Evolutionary conservation across 1,140 invertebrate species (phyloP), one percentile per base, ranked within the genome.

Genomic region (Melanaphis sacchari): DNA sequence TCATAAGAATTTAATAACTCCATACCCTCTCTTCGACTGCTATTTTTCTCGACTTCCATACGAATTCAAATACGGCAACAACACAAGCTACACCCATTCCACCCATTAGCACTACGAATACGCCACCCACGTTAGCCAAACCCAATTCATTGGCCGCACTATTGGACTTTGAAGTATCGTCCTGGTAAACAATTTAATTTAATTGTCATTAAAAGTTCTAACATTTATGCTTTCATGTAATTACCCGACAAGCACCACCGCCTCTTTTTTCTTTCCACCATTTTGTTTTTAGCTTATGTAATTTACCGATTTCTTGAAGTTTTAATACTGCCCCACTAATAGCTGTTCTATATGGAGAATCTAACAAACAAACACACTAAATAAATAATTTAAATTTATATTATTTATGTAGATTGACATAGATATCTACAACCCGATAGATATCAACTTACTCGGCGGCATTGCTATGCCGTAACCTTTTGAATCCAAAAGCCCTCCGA

Each of bases 391-490:
- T 84, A 2, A 41, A 84, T 84, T 66, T 15, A 66, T n/a, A 66
- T 3, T 31, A 66, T 66, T 66, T n/a, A 66, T 66, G 31, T 66
- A n/a, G 11, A 31, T 31, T 31, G 26, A 59, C 0, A 31, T 31
- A 46, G 3, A 9, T n/a, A 43, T 11, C 24, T n/a, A 46, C 18
- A 36, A 49, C 6, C 26, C 6, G n/a, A 59, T 43, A 6, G n/a
- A 59, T 91, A 41, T 59, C 9, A 41, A 96, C 96, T 96, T 96
- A 98, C 98, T 98, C 94, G 98, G 98, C 76, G 98, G 98, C 96
- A 98, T 97, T n/a, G 98, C 98, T 93, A 99, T 98, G 85, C 98
- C 98, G 95, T 99, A 99, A 95, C 98, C 98, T 95, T 99, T 99
- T 0, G 98, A 98, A 95, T 99, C 98, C 41, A 99, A 95, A 95